Conservation (phyloP, 2,888 invertebrate species). For the Tachina lurida region DNA sequence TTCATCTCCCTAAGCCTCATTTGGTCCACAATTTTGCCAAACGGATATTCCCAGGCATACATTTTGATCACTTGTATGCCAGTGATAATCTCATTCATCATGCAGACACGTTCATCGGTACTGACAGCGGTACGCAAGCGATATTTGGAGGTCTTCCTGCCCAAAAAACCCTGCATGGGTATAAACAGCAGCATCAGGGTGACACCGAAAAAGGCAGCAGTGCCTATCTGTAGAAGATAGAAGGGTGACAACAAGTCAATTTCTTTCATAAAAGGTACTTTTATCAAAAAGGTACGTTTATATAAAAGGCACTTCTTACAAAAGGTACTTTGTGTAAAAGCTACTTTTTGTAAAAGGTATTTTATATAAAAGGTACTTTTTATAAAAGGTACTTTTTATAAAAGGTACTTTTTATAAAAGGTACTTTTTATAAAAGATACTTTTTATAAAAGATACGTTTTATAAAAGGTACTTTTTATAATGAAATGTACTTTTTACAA, state of each 20-base stretch:
- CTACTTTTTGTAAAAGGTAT: no score
- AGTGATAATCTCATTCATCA: constrained; percentile 95
- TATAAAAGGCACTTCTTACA: no score
- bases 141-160: constrained; percentile 89
- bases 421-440: no score
- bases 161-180: constrained; percentile 89
- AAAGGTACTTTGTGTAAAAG: no score
- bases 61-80: constrained; percentile 97
- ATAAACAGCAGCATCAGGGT: constrained; percentile 86
- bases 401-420: no score
- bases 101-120: constrained; percentile 94
- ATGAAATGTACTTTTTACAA: no score
- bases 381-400: no score
- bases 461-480: no score
- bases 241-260: not conserved
- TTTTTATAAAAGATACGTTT: no score
- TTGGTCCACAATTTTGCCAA: constrained; percentile 88
- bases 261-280: no score
- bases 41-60: constrained; percentile 97
- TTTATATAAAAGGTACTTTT: no score
- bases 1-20: constrained; percentile 85
- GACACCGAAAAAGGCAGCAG: constrained; percentile 85
- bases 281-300: no score
- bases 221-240: constrained; percentile 82
- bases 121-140: constrained; percentile 91